phyloP scores from a whole-genome alignment of 2,888 invertebrate genomes.

The Rhaphigaster nebulosa region DNA sequence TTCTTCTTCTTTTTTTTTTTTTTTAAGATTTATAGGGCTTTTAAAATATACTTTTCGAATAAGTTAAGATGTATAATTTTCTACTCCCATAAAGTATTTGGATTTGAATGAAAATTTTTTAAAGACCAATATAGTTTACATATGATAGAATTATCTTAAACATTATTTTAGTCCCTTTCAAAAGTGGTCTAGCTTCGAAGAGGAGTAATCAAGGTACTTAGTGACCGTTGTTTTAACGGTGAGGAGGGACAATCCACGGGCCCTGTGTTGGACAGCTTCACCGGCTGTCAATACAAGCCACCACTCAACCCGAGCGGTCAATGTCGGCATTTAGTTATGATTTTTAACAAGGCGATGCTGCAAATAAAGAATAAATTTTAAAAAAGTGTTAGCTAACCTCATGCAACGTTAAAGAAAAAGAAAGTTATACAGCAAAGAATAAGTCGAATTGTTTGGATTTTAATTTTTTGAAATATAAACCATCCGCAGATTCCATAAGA shows the following conservation, averaged over 20 bases:
- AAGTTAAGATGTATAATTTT: no score
- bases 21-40: no score
- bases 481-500: background rate
- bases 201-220: background rate
- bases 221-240: background rate
- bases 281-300: constrained; percentile 21
- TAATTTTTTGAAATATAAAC: background rate
- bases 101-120: no score
- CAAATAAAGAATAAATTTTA: background rate
- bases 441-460: no score
- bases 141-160: no score
- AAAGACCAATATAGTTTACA: no score
- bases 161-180: background rate
- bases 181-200: background rate
- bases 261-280: constrained; percentile 20
- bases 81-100: no score
- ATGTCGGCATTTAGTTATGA: background rate
- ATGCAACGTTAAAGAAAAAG: no score
- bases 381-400: no score
- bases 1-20: no score
- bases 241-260: background rate
- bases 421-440: no score
- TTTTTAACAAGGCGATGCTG: background rate
- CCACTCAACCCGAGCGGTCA: constrained; percentile 1
- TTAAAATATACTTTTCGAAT: no score